Percentiles rank a stretch among this genome's conserved stretches.
These are phyloP conservation scores for Muschampia plurimacula DNA, from an alignment of 2,888 invertebrate genomes.

Conservation along the genomic window DNA sequence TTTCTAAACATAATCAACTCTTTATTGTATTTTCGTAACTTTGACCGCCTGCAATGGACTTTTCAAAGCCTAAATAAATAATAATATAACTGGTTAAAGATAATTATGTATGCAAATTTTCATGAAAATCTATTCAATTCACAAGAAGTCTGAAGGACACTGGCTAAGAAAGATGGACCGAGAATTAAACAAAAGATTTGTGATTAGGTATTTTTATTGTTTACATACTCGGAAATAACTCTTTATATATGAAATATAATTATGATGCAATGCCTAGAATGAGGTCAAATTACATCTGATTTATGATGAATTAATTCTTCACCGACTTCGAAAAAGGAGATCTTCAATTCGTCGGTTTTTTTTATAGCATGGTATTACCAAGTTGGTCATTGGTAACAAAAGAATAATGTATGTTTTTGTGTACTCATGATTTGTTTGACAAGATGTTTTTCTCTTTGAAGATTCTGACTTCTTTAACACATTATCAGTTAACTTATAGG, in stretches of 20 bases:
- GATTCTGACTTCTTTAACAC: neutral
- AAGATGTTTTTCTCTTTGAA: neutral
- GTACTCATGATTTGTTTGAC: neutral
- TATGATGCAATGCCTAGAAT: conserved; percentile 55
- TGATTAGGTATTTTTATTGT: too few species aligned
- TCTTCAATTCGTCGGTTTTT: neutral
- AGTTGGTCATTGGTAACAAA: neutral
- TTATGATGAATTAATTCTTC: too few species aligned
- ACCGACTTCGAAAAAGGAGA: too few species aligned
- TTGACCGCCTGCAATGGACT: conserved; percentile 52
- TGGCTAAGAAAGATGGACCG: too few species aligned
- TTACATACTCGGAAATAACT: too few species aligned
- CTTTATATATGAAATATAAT: too few species aligned
- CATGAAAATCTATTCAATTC: too few species aligned
- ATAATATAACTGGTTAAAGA: too few species aligned
- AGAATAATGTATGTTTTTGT: neutral
- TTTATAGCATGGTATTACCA: conserved; percentile 2
- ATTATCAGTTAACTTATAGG: neutral
- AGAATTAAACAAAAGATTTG: too few species aligned
- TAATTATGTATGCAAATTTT: too few species aligned
- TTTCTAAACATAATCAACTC: conserved; percentile 56
- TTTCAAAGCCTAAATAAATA: conserved; percentile 54
- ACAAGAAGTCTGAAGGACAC: too few species aligned
- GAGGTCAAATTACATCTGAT: conserved; percentile 47
- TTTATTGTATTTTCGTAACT: too few species aligned